Percentiles rank a stretch among this genome's conserved stretches.
These are phyloP conservation scores for Spicauda simplicius DNA, from an alignment of 2,888 invertebrate genomes.

Conservation along the genomic window DNA sequence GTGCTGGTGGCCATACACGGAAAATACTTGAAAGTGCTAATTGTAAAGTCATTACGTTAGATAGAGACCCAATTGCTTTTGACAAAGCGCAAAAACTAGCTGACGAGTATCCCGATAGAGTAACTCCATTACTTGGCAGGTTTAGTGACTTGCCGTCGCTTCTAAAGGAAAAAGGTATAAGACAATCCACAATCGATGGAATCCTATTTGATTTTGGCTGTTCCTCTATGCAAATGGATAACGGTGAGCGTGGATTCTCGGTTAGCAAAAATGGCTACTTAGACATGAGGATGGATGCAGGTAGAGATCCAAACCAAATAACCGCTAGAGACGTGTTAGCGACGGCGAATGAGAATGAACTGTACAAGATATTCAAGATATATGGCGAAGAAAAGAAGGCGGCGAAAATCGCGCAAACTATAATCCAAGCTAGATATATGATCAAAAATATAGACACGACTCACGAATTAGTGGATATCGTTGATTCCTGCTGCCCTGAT, in stretches of 20 bases:
- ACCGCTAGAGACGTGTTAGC: slow-evolving; percentile 96
- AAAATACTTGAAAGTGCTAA: slow-evolving; percentile 88
- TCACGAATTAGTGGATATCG: slow-evolving; percentile 90
- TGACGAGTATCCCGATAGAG: slow-evolving; percentile 87
- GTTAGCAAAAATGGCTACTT: slow-evolving; percentile 93
- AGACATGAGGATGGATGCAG: slow-evolving; percentile 98
- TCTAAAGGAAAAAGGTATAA: slow-evolving; percentile 84
- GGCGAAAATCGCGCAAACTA: slow-evolving; percentile 93
- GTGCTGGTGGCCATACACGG: slow-evolving; percentile 95
- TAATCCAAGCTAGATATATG: slow-evolving; percentile 92
- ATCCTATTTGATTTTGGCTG: slow-evolving; percentile 97
- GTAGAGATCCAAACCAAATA: slow-evolving; percentile 87
- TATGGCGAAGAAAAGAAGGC: slow-evolving; percentile 97
- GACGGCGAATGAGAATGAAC: slow-evolving; percentile 89
- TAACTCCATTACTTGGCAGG: slow-evolving; percentile 92
- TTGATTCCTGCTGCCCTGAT: slow-evolving; percentile 86
- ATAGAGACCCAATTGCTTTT: slow-evolving; percentile 94
- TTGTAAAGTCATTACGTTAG: slow-evolving; percentile 91
- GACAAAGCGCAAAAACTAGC: slow-evolving; percentile 87
- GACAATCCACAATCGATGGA: slow-evolving; percentile 90
- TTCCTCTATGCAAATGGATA: slow-evolving; percentile 97
- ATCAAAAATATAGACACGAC: slow-evolving; percentile 92
- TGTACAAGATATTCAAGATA: slow-evolving; percentile 92
- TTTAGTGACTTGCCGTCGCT: slow-evolving; percentile 94
- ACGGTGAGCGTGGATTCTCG: slow-evolving; percentile 93